Evolutionary conservation across 2,113 vertebrate genomes (phyloP), one percentile per base, ranked within the genome.

Genomic region (Phyllostomus discolor): DNA sequence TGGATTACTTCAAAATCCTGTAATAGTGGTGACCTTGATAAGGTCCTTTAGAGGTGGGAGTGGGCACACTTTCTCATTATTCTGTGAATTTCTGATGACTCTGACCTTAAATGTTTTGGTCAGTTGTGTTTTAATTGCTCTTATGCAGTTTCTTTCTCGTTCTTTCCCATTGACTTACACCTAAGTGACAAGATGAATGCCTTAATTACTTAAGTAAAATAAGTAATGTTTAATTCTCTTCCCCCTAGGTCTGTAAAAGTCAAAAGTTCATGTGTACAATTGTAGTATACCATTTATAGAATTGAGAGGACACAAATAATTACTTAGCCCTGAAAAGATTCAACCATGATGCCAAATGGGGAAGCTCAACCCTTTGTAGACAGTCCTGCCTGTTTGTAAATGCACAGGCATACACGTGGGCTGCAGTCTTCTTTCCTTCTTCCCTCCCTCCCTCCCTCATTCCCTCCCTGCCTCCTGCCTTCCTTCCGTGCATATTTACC

Each of bases 191-290:
- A 69, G 33, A 88, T 76, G 35, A 92, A 95, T 76, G 66, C 85
- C 9, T 76, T 88, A 57, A 84, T 91, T 93, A 87, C 41, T 52
- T 90, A 64, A 86, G 35, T 85, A 91, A 91, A 84, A 88, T 64
- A 28, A 91, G 59, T 70, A 76, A 76, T 76, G 41, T 31, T 85
- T 89, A 59, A 85, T 89, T 80, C 67, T 89, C 20, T 66, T 70
- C 41, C 75, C 10, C n/a, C 33, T n/a, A 7, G 1, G 43, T 82
- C 67, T 86, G 66, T 69, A 12, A 86, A 86, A 82, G 35, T 79
- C 95, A 86, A 78, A 67, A 69, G 35, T 59, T 78, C 38, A 85
- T 19, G 54, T 69, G 28, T 48, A 57, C 1, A 15, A 48, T 67
- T 84, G 24, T 52, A 38, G 33, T 14, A 78, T 31, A 89, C 48